These are phyloP conservation scores for Latrodectus geometricus DNA, from an alignment of 1,140 invertebrate genomes.

Conservation along the genomic window DNA sequence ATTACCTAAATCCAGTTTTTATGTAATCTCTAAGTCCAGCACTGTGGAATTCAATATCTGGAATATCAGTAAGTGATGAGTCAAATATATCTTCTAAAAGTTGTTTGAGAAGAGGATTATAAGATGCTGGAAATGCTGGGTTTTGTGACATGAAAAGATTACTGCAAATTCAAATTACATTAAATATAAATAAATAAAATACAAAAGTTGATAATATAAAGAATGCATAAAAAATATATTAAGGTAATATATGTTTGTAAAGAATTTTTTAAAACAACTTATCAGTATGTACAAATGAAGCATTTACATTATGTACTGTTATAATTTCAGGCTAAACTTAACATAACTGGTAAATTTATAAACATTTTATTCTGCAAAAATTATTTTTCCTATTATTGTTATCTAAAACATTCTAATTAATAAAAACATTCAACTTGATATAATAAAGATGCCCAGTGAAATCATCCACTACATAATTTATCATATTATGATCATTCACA, in stretches of 20 bases:
- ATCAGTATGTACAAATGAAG: too few species aligned
- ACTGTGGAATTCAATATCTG: slow-evolving; percentile 69
- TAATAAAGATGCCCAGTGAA: too few species aligned
- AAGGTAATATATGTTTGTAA: neutral
- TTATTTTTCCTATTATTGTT: too few species aligned
- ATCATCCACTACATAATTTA: too few species aligned
- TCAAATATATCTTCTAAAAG: slow-evolving; percentile 68
- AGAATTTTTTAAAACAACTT: too few species aligned
- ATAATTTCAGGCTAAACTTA: too few species aligned
- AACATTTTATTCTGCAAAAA: too few species aligned
- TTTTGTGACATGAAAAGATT: slow-evolving; percentile 65
- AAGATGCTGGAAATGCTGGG: slow-evolving; percentile 65
- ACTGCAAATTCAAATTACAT: slow-evolving; percentile 62
- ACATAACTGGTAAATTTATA: too few species aligned
- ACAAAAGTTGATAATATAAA: neutral
- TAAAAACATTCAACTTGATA: too few species aligned
- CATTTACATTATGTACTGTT: too few species aligned
- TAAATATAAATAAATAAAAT: neutral
- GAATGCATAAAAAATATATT: neutral
- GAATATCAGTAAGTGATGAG: slow-evolving; percentile 67
- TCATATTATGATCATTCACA: too few species aligned
- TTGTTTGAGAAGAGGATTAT: slow-evolving; percentile 67
- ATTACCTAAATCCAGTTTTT: slow-evolving; percentile 68
- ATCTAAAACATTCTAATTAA: too few species aligned
- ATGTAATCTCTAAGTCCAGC: slow-evolving; percentile 69